These are phyloP conservation scores for Mirounga angustirostris DNA, from an alignment of 2,113 vertebrate genomes.

Conservation along the genomic window DNA sequence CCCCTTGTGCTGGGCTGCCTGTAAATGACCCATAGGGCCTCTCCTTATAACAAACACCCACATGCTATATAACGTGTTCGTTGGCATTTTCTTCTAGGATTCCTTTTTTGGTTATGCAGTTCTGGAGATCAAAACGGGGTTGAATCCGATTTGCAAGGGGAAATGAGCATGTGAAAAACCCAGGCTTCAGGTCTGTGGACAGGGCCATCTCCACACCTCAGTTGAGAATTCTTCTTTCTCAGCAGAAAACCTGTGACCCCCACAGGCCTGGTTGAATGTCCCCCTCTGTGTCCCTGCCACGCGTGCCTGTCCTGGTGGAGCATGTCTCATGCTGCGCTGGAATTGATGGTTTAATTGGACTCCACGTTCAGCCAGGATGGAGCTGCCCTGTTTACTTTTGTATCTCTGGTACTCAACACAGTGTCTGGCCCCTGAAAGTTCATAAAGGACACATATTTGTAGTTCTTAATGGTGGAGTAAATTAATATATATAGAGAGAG, in stretches of 20 bases:
- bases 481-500: not conserved
- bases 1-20: not conserved
- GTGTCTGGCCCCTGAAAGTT: not conserved
- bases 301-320: not conserved
- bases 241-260: not conserved
- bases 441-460: not conserved
- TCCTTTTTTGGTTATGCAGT: not conserved
- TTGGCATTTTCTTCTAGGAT: not conserved
- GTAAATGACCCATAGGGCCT: not conserved
- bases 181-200: not conserved
- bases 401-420: not conserved
- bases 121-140: not conserved
- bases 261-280: not conserved
- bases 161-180: not conserved
- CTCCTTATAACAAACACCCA: not conserved
- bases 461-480: not conserved
- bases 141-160: not conserved
- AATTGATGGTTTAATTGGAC: not conserved
- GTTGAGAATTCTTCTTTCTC: not conserved
- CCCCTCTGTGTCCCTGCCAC: not conserved
- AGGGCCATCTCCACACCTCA: not conserved
- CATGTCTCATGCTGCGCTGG: not conserved
- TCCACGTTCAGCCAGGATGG: not conserved
- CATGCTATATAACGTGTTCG: not conserved
- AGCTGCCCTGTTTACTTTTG: not conserved